A percentile compares a stretch with the other conserved stretches of the same genome.
phyloP scores from a whole-genome alignment of 2,113 vertebrate species.

The Ursus arctos region DNA sequence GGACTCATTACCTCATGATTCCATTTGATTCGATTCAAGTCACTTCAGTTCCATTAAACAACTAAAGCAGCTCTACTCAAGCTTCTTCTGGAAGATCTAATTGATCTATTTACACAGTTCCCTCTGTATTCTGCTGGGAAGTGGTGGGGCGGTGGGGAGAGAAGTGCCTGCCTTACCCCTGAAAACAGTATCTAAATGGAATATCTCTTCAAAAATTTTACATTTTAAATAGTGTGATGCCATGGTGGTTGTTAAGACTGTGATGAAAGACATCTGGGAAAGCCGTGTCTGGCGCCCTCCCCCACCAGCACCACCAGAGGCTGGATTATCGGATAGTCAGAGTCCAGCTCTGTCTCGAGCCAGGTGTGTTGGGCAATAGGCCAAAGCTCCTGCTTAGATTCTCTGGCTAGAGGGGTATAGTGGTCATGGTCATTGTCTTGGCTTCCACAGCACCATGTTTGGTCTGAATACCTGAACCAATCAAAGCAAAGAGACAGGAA shows the following conservation, averaged over 20 bases:
- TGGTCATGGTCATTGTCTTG: not conserved
- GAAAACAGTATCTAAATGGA: not conserved
- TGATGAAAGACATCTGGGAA: not conserved
- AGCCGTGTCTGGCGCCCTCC: not conserved
- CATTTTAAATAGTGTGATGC: not conserved
- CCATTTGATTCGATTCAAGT: constrained; percentile 1
- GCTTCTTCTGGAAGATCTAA: constrained; percentile 7
- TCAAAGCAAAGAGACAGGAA: not conserved
- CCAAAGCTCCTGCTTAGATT: not conserved
- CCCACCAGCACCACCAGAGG: not conserved
- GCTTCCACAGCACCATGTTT: not conserved
- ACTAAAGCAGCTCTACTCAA: not conserved
- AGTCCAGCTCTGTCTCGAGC: not conserved
- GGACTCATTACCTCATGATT: not conserved
- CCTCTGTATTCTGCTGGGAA: not conserved
- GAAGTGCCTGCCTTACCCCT: not conserved
- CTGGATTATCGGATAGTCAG: not conserved
- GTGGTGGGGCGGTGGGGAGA: not conserved
- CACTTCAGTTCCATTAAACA: constrained; percentile 3
- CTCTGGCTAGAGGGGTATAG: not conserved
- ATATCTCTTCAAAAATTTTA: not conserved
- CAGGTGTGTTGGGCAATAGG: not conserved
- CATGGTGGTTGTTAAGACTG: not conserved
- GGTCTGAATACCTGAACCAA: not conserved
- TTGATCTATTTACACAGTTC: not conserved